These are phyloP conservation scores for Erpornis zantholeuca DNA, from an alignment of 2,113 vertebrate genomes.

Conservation along the genomic window DNA sequence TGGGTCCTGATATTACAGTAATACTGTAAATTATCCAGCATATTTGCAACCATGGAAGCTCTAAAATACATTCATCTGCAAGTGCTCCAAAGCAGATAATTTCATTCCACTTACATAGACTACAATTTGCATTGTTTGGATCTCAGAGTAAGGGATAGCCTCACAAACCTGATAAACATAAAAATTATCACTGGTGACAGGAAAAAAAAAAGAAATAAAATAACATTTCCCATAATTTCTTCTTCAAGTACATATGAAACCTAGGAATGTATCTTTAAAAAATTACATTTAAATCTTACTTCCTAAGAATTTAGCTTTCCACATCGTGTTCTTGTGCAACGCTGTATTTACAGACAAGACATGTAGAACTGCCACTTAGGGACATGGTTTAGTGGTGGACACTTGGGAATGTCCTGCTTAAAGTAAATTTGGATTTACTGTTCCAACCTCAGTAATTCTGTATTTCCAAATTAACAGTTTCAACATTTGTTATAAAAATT, in stretches of 20 bases:
- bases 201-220: background rate
- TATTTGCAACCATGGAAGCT: background rate
- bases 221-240: background rate
- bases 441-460: background rate
- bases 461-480: background rate
- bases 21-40: background rate
- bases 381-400: background rate
- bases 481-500: background rate
- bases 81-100: background rate
- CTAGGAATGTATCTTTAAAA: background rate
- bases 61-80: background rate
- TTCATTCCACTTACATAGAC: background rate
- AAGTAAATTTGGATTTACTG: background rate
- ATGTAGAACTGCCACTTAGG: background rate
- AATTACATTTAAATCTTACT: background rate
- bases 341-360: background rate
- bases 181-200: background rate
- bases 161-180: background rate
- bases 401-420: background rate
- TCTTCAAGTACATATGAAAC: background rate
- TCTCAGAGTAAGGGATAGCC: background rate
- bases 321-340: background rate
- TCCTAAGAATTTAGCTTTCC: background rate
- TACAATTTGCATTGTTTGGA: background rate
- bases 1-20: background rate